Evolutionary conservation across 1,140 invertebrate genomes (phyloP), one percentile per base, ranked within the genome.

Genomic region (Sweltsa coloradensis): DNA sequence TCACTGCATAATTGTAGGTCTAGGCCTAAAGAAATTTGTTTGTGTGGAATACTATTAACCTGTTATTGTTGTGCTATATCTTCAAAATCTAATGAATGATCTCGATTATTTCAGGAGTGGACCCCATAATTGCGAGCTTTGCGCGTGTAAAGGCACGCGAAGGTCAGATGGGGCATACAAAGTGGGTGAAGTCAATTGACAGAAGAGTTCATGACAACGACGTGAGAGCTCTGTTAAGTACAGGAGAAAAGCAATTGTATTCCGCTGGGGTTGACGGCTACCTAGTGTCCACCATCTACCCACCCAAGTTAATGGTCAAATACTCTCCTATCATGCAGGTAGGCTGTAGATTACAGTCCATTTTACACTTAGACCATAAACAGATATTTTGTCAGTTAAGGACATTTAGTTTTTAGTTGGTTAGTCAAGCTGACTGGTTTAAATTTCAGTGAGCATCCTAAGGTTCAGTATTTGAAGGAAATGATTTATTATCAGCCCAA

Each of bases 191-290:
- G 61, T 82, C 81, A 45, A 72, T 83, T 6, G 80, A 87, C 53
- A 71, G 82, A 47, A 71, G 76, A 55, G 75, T 87, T 24, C 89
- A 94, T 64, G 76, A 79, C 19, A 86, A 94, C 62, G 89, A 92
- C 67, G 85, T 94, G 0, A 70, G 82, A 53, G 72, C 81, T 5
- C 62, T 94, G 24, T 67, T 74, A 3, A 62, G 82, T 22, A 66
- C 73, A 52, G 68, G 71, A 22, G 70, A 74, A 2, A 77, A 77
- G 55, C 54, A 52, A 44, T 64, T 93, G 19, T 77, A 83, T 57
- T 91, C 88, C 2, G 85, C 78, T 51, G 89, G 85, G 25, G 68
- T 81, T 16, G 85, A 89, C 66, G 81, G 83, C 2, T 80, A 86
- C 57, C 63, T 90, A 2, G 76, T 78, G 3, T 61, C 83, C 18